Evolutionary conservation across 2,888 invertebrate species (phyloP).

Genomic region (Adelphocoris suturalis): DNA sequence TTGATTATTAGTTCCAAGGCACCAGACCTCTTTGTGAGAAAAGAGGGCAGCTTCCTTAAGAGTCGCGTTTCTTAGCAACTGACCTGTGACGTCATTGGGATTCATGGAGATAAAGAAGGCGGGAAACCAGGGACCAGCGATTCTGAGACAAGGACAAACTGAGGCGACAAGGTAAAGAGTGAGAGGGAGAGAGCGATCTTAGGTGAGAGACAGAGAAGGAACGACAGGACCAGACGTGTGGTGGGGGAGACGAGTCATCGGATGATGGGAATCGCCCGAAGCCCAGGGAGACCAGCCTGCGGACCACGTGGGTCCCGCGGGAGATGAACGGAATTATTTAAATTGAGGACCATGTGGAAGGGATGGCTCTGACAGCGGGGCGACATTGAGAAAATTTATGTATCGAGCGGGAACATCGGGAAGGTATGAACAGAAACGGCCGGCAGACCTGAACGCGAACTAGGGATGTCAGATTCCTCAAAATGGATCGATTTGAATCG

Average conservation of each 20-base stretch:
- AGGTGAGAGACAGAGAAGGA: neutral
- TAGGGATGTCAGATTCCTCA: no score
- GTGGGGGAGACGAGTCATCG: neutral
- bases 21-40: neutral
- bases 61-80: neutral
- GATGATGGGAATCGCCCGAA: neutral
- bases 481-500: no score
- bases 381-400: neutral
- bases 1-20: no score
- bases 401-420: neutral
- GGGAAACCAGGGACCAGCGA: neutral
- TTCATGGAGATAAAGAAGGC: neutral
- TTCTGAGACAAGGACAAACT: neutral
- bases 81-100: neutral
- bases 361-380: neutral
- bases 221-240: neutral
- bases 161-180: neutral
- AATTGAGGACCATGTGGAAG: neutral
- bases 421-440: neutral
- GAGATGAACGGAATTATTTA: constrained; percentile 30
- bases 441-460: neutral
- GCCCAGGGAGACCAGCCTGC: neutral
- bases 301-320: constrained; percentile 46
- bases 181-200: neutral
- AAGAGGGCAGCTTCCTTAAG: neutral